Evolutionary conservation across 2,888 invertebrate genomes (phyloP).

Genomic region (Heliconius ethilla): DNA sequence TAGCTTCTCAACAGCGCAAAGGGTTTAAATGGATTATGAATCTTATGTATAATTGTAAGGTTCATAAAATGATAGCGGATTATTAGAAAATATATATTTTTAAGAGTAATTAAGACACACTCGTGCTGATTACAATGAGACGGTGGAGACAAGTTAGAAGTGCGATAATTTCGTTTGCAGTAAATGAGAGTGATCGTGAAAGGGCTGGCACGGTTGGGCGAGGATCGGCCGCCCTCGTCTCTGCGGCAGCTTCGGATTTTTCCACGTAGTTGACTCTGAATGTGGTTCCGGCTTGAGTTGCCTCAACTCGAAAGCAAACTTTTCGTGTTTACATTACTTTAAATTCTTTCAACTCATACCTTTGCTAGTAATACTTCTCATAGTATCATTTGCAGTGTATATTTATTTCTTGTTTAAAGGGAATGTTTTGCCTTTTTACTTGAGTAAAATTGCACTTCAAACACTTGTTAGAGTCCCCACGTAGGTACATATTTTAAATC

Average conservation of each 20-base stretch:
- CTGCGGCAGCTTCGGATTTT: conserved; percentile 73
- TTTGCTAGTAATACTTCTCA: conserved; percentile 68
- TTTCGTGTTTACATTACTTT: conserved; percentile 79
- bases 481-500: neutral
- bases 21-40: neutral
- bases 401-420: conserved; percentile 58
- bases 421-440: conserved; percentile 53
- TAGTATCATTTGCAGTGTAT: conserved; percentile 65
- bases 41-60: neutral
- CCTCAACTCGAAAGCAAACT: conserved; percentile 77
- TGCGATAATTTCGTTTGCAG: conserved; percentile 36
- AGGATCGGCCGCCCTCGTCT: conserved; percentile 51
- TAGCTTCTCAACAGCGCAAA: neutral
- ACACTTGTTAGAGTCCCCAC: conserved; percentile 48
- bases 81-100: neutral
- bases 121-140: conserved; percentile 20
- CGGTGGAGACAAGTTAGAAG: conserved; percentile 24
- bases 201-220: conserved; percentile 44
- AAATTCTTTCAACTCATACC: conserved; percentile 75
- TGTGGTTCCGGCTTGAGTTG: conserved; percentile 76
- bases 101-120: neutral
- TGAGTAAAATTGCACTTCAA: conserved; percentile 52
- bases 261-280: conserved; percentile 80
- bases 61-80: neutral
- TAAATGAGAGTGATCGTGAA: conserved; percentile 44